phyloP scores from a whole-genome alignment of 2,888 invertebrate genomes.

The Lasioglossum vierecki region DNA sequence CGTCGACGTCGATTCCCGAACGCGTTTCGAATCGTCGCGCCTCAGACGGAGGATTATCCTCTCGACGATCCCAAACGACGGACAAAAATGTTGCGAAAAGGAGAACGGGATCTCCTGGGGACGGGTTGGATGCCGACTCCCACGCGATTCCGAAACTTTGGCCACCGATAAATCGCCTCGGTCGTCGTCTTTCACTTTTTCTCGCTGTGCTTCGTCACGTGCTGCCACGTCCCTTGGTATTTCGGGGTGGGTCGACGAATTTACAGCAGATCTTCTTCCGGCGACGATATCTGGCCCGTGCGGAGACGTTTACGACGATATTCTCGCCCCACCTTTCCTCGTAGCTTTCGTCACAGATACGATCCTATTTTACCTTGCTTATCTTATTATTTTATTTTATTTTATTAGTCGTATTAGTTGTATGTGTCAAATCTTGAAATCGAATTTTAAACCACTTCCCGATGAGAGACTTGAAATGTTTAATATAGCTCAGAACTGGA shows the following conservation, averaged over 20 bases:
- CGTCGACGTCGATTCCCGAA: conserved; percentile 59
- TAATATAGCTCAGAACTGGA: no score
- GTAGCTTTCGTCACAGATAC: background rate
- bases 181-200: conserved; percentile 26
- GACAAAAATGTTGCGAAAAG: conserved; percentile 21
- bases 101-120: conserved; percentile 3
- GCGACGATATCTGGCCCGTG: background rate
- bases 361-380: no score
- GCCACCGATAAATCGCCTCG: conserved; percentile 42
- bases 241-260: background rate
- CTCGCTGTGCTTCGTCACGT: background rate
- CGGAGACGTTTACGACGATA: background rate
- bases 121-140: conserved; percentile 1
- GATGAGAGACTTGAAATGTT: no score
- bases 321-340: background rate
- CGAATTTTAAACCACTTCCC: no score
- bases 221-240: background rate
- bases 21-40: conserved; percentile 65
- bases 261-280: background rate
- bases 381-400: no score
- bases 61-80: conserved; percentile 49
- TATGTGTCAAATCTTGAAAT: no score
- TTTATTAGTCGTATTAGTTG: no score
- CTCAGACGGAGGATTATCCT: conserved; percentile 61
- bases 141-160: conserved; percentile 24